Percentiles rank a stretch among this genome's conserved stretches.
Evolutionary conservation across 2,888 invertebrate species (phyloP).

Genomic region (Drosophila subquinaria): DNA sequence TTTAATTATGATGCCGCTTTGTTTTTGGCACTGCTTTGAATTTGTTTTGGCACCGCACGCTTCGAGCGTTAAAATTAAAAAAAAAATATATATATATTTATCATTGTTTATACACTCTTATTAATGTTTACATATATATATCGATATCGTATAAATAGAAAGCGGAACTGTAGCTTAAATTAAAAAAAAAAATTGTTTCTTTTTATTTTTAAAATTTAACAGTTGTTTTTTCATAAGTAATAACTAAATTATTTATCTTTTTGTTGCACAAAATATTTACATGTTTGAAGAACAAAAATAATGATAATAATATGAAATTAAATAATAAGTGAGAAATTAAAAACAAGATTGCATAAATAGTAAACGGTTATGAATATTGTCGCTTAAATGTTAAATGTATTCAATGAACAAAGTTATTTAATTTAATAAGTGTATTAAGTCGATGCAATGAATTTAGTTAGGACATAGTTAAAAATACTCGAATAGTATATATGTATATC

Average conservation of each 20-base stretch:
- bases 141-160: conserved; percentile 5
- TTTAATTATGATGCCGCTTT: conserved; percentile 25
- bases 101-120: conserved; percentile 8
- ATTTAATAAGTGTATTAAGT: conserved; percentile 2
- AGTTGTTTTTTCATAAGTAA: conserved; percentile 24
- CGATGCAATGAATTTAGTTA: conserved; percentile 25
- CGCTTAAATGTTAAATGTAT: conserved; percentile 23
- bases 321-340: conserved; percentile 13
- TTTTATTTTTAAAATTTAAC: conserved; percentile 47
- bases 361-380: conserved; percentile 39
- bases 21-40: conserved; percentile 79
- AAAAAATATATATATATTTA: conserved; percentile 25
- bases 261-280: conserved; percentile 64
- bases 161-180: conserved; percentile 49
- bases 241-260: conserved; percentile 25
- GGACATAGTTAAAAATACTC: conserved; percentile 13
- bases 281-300: conserved; percentile 32
- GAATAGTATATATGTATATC: conserved; percentile 3
- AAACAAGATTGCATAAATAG: conserved; percentile 32
- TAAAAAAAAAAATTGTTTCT: conserved; percentile 40
- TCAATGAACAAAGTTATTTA: conserved; percentile 12
- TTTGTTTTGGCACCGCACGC: conserved; percentile 79
- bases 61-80: conserved; percentile 64
- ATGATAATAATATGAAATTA: neutral
- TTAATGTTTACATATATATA: conserved; percentile 29